These are phyloP conservation scores for Girardia tigrina DNA, from an alignment of 2,888 invertebrate genomes.

Conservation along the genomic window DNA sequence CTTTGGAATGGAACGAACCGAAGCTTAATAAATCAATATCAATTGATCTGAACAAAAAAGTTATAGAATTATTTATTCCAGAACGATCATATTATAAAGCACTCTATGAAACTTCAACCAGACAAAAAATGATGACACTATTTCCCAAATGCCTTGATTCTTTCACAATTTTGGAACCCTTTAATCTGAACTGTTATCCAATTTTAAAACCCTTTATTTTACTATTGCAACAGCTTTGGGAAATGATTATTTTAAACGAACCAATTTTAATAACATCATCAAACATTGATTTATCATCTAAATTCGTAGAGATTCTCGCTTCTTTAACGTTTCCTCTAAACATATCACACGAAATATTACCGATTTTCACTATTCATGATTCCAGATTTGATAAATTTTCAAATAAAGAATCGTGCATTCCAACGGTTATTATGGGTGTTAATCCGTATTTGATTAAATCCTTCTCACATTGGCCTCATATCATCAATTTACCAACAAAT, in stretches of 20 bases:
- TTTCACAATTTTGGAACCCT: neutral
- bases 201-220: neutral
- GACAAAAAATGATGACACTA: neutral
- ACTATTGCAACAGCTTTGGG: neutral
- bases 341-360: neutral
- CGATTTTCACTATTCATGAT: neutral
- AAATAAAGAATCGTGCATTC: neutral
- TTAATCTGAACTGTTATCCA: neutral
- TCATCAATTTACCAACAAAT: neutral
- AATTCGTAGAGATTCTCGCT: neutral
- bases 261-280: neutral
- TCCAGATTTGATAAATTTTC: neutral
- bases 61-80: neutral
- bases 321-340: neutral
- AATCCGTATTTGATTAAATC: neutral
- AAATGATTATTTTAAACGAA: neutral
- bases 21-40: neutral
- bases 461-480: neutral
- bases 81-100: neutral
- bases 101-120: neutral
- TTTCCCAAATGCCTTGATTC: neutral
- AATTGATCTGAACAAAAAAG: too few relatives aligned
- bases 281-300: neutral
- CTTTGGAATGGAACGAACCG: neutral
- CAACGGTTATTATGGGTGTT: neutral